Base-by-base conservation (phyloP, 2,888 invertebrate species). In the Fragum whitleyi region DNA sequence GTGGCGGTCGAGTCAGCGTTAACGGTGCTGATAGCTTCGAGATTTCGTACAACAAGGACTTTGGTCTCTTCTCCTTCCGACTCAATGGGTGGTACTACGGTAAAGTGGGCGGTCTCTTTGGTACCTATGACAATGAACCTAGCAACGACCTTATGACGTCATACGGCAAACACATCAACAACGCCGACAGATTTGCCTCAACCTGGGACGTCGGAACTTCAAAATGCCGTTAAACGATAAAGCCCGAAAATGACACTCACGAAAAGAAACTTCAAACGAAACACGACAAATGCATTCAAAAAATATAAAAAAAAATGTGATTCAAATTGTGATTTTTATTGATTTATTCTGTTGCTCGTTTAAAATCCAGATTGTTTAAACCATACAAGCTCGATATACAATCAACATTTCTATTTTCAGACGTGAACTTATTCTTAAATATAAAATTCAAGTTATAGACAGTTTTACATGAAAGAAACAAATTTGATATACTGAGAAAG, bases 71-170 rank as follows among this genome's bases (percentile, higher is more conserved):
- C 55, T 77, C 80, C 29, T 71, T 87, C 57, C 95, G 95, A 86
- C 95, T 97, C 0, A 96, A 96, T 87, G 97, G 98, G 2, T 98
- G 97, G 97, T 97, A 97, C 94, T 97, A 96, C 93, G 97, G 97
- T 0, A 96, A 96, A 91, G 96, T 97, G 0, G 97, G 97, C 1
- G 98, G 98, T 0, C 95, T 98, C 0, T 95, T 98, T 76, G 98
- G 98, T 23, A 97, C 97, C 0, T 96, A 97, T 95, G 97, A 97
- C 95, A 97, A 98, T 94, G 98, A 98, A 91, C 96, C 96, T 2
- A 96, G 95, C 89, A 97, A 97, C 92, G 98, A 98, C 92, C 95
- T 96, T 65, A 95, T 96, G 42, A 95, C 96, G 2, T 96, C 97
- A 0, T 95, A 95, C 89, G 96, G 96, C 72, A 91, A 94, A 0